Evolutionary conservation across 2,888 invertebrate genomes (phyloP).

Genomic region (Metellina segmentata): DNA sequence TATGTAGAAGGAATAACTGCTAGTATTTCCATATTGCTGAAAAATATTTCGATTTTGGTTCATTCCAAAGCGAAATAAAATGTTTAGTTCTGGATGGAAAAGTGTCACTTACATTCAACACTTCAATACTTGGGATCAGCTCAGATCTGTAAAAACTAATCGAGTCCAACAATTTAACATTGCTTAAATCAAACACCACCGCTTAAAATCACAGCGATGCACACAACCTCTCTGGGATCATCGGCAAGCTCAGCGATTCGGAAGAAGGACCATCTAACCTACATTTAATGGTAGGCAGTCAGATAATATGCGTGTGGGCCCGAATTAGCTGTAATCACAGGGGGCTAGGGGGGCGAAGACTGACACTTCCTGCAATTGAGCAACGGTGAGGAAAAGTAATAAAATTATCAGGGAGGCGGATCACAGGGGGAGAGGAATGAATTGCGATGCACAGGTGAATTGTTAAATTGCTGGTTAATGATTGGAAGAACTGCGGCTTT

Average conservation of each 20-base stretch:
- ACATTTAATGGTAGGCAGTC: constrained; percentile 67
- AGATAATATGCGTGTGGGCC: constrained; percentile 68
- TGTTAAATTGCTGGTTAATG: constrained; percentile 74
- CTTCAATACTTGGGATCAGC: too few relatives aligned
- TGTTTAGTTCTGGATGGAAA: too few relatives aligned
- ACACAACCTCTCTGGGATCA: too few relatives aligned
- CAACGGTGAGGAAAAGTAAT: constrained; percentile 72
- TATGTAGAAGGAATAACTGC: too few relatives aligned
- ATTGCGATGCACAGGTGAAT: constrained; percentile 70
- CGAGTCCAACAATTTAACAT: too few relatives aligned
- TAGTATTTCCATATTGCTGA: too few relatives aligned
- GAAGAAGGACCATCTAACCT: constrained; percentile 68
- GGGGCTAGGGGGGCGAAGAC: constrained; percentile 47
- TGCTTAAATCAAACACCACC: too few relatives aligned
- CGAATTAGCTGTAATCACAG: constrained; percentile 59
- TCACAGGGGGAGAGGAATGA: constrained; percentile 12
- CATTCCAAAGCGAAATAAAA: too few relatives aligned
- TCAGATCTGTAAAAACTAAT: too few relatives aligned
- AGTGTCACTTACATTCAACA: too few relatives aligned
- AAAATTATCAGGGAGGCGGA: constrained; percentile 62
- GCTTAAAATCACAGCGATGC: too few relatives aligned
- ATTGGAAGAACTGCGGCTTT: constrained; percentile 45
- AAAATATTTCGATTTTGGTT: too few relatives aligned
- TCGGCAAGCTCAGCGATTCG: constrained; percentile 20
- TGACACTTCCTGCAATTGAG: constrained; percentile 74